phyloP scores from a whole-genome alignment of 2,113 vertebrate species.

The Labrus mixtus region DNA sequence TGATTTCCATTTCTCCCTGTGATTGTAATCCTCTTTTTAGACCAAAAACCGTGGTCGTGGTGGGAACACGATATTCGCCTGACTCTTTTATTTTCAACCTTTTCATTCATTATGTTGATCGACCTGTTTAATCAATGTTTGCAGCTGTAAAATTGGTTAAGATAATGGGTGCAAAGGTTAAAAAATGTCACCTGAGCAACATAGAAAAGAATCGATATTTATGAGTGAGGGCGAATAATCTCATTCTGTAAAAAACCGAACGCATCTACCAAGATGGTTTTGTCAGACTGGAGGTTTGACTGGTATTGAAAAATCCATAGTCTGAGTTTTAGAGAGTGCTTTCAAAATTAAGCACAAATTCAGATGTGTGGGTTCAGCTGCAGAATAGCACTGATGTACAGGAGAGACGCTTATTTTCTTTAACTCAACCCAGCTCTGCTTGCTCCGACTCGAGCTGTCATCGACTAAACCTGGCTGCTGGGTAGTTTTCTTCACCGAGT shows the following conservation, averaged over 20 bases:
- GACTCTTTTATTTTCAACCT: no score
- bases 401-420: not conserved
- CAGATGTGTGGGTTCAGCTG: not conserved
- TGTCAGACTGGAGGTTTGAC: not conserved
- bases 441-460: not conserved
- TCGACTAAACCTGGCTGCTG: slow-evolving; percentile 11
- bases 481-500: slow-evolving; percentile 5
- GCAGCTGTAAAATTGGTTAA: not conserved
- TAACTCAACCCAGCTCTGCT: not conserved
- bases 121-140: no score
- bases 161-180: not conserved
- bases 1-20: no score
- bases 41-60: no score
- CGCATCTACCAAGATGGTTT: not conserved
- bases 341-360: not conserved
- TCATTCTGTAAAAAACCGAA: no score
- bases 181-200: not conserved
- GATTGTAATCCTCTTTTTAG: no score
- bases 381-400: not conserved
- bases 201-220: no score
- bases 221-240: no score
- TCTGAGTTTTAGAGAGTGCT: not conserved
- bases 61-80: no score
- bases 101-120: no score
- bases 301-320: not conserved